These are phyloP conservation scores for Porites evermanni DNA, from an alignment of 92 coral and sea anemone genomes.

Conservation along the genomic window DNA sequence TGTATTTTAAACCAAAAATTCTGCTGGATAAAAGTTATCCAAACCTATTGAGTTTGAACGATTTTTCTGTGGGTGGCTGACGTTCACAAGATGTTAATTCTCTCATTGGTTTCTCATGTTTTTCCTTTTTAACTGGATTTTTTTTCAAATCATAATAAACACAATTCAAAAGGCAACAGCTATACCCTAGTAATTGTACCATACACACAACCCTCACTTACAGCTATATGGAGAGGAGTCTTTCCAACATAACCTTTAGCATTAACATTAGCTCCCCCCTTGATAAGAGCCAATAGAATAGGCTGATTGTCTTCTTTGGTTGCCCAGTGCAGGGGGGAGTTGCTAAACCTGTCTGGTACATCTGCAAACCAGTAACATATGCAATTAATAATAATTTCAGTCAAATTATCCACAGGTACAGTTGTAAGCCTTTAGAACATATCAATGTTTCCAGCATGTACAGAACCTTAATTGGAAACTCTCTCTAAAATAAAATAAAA, in stretches of 20 bases:
- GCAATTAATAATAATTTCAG: too few relatives aligned
- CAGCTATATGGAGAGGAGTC: conserved; percentile 95
- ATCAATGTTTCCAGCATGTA: too few relatives aligned
- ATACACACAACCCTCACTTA: conserved; percentile 33
- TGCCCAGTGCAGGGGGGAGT: conserved; percentile 92
- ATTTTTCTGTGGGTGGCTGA: neutral
- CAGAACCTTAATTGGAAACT: too few relatives aligned
- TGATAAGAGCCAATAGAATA: conserved; percentile 81
- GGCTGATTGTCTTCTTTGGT: conserved; percentile 80
- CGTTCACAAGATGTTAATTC: neutral
- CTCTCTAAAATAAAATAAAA: too few relatives aligned
- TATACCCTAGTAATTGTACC: neutral
- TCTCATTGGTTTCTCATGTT: neutral
- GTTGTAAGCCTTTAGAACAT: too few relatives aligned
- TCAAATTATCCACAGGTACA: too few relatives aligned
- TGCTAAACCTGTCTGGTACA: conserved; percentile 72
- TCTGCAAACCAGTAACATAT: conserved; percentile 47
- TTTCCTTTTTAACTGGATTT: neutral
- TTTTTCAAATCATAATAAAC: too few relatives aligned
- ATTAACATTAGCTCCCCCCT: conserved; percentile 93
- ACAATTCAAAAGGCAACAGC: neutral
- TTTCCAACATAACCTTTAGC: conserved; percentile 82
- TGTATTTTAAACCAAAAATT: too few relatives aligned
- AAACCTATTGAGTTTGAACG: too few relatives aligned
- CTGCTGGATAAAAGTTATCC: too few relatives aligned